phyloP scores from a whole-genome alignment of 2,888 invertebrate genomes.

The Diabrotica balteata region DNA sequence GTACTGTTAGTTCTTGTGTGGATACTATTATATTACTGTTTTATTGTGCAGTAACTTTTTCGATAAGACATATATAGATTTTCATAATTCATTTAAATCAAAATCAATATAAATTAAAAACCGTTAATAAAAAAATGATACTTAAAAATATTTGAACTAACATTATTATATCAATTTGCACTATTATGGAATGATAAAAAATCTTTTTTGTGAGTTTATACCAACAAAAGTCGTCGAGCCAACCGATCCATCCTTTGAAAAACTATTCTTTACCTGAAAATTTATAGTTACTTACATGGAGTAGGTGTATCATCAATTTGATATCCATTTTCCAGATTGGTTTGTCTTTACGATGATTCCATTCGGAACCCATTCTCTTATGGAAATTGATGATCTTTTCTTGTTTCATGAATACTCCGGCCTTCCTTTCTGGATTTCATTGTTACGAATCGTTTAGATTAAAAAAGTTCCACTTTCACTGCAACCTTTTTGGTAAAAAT shows the following conservation, averaged over 20 bases:
- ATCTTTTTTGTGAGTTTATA: too few species aligned
- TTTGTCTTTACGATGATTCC: constrained; percentile 23
- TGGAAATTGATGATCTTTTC: constrained; percentile 32
- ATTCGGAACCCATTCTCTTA: constrained; percentile 13
- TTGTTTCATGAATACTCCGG: constrained; percentile 13
- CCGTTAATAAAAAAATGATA: too few species aligned
- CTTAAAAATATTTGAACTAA: too few species aligned
- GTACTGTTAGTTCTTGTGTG: too few species aligned
- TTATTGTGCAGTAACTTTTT: too few species aligned
- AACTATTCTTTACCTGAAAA: constrained; percentile 25
- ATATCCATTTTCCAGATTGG: constrained; percentile 34
- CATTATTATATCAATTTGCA: too few species aligned
- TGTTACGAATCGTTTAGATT: constrained; percentile 5
- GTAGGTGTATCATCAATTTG: constrained; percentile 33
- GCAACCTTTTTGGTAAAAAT: neutral
- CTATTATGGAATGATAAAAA: too few species aligned
- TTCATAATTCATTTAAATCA: too few species aligned
- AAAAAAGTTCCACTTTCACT: constrained; percentile 4
- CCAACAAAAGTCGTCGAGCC: too few species aligned
- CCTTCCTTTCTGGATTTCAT: neutral
- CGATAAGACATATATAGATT: too few species aligned
- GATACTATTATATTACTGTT: too few species aligned
- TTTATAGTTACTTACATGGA: constrained; percentile 30
- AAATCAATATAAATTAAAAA: too few species aligned
- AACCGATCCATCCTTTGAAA: neutral